Base-by-base conservation (phyloP, 92 coral and sea anemone species). In the Muricea muricata region DNA sequence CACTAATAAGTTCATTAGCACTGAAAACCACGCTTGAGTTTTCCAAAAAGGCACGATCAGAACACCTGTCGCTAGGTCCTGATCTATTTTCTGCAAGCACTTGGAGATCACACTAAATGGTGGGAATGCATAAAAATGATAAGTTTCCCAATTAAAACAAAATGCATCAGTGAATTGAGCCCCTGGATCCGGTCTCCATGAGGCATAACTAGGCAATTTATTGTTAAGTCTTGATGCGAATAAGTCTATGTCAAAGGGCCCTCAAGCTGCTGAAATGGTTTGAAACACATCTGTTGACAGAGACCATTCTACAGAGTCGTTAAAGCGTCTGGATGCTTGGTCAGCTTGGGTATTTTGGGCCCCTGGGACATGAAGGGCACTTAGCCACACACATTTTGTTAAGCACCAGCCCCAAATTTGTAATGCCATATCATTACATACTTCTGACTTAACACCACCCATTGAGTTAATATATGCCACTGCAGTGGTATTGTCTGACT, bases 1-100 rank as follows among this genome's bases (percentile, higher is more conserved):
- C 56, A 60, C 58, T 26, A 85, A 71, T 61, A 61, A 32, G 77
- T 87, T 54, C 54, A 67, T 72, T 13, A 85, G 79, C 29, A 50
- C 50, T 87, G 81, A 77, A 52, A 89, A 85, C 84, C 92, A 85
- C 2, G 83, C 84, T 29, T 85, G 87, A 0, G 87, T 80, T 65
- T 29, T 63, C 88, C 91, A 88, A 1, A 85, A 0, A 0, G 89
- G 86, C 6, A 84, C 85, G 26, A 85, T 26, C 10, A 80, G 61
- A n/a, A 90, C 85, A 7, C 81, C 88, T 4, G 81, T 81, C 0
- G 90, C 87, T 48, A 75, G 46, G 88, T 90, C 89, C 25, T 25
- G 40, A 7, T 87, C 85, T 50, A 89, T 89, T 85, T 85, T 85
- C 82, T 71, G 86, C 18, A 88, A 52, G 47, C 89, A 81, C 3